Conservation (phyloP, 53 echinoderm and acorn worm species). For the Glandiceps talaboti region DNA sequence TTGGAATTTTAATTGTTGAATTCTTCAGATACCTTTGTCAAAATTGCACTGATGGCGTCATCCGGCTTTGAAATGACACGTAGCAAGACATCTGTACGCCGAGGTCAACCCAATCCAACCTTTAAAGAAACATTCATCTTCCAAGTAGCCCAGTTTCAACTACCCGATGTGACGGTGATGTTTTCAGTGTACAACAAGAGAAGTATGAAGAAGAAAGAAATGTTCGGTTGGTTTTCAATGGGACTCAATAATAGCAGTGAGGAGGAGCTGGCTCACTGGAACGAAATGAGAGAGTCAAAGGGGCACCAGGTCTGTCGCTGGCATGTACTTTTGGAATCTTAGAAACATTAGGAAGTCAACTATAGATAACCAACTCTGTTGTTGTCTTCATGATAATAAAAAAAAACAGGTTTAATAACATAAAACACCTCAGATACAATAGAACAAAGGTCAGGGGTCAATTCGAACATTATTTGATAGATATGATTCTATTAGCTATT, state of each 20-base stretch:
- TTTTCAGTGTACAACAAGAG: conserved; percentile 95
- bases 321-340: conserved; percentile 71
- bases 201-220: conserved; percentile 86
- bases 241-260: conserved; percentile 92
- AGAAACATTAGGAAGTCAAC: too few relatives aligned
- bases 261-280: conserved; percentile 92
- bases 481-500: too few relatives aligned
- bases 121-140: conserved; percentile 98
- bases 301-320: conserved; percentile 92
- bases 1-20: too few relatives aligned
- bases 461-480: too few relatives aligned
- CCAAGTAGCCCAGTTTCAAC: conserved; percentile 97
- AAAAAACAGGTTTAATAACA: too few relatives aligned
- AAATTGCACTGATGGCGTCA: conserved; percentile 85
- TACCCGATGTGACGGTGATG: conserved; percentile 84
- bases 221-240: conserved; percentile 99
- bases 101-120: conserved; percentile 93
- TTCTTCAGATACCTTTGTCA: conserved; percentile 95
- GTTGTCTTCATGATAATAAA: too few relatives aligned
- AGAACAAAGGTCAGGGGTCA: too few relatives aligned
- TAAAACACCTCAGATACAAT: too few relatives aligned
- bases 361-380: too few relatives aligned
- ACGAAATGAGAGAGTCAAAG: conserved; percentile 81
- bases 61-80: conserved; percentile 97
- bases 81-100: conserved; percentile 84